Base-by-base conservation (phyloP, 1,140 invertebrate genomes). In the Drosophila willistoni region DNA sequence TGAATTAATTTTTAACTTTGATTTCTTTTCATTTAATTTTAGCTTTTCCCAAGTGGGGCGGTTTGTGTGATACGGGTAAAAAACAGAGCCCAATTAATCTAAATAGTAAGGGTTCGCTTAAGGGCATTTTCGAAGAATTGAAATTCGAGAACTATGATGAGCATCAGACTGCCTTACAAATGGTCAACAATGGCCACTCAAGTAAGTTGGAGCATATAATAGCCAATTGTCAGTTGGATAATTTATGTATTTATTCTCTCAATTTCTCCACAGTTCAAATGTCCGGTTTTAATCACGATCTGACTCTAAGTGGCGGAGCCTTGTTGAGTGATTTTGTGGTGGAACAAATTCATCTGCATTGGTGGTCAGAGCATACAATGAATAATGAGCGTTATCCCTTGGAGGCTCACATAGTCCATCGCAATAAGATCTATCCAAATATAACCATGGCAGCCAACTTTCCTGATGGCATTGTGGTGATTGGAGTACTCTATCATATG, bases 331-430 rank as follows among this genome's bases (percentile, higher is more conserved):
- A 93, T 2, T 96, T 94, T 81, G 81, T 93, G 9, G 92, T 96
- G 51, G 93, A 95, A 36, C 95, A 96, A 81, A 93, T 97, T 25
- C 96, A 97, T 81, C 94, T 97, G 77, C 96, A 97, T 81, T 97
- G 96, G 95, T 94, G 94, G 60, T 95, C 95, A 0, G 96, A 97
- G 85, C 96, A 97, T 83, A 95, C 94, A 0, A 93, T 97, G 41
- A 93, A 91, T n/a, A 74, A 80, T n/a, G 77, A 90, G n/a, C 93
- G 94, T 57, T 94, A 93, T 72, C 93, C 94, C 0, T 75, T 95
- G 55, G 95, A 96, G 90, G 77, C 95, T 69, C 96, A 97, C 87
- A 92, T 97, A 5, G 96, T 97, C 1, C 95, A 96, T 90, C 95
- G 94, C 71, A 94, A 95, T 4, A 93, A 90, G 34, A 91, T 93